These are phyloP conservation scores for Carollia perspicillata DNA, from an alignment of 2,113 vertebrate genomes.

Conservation along the genomic window DNA sequence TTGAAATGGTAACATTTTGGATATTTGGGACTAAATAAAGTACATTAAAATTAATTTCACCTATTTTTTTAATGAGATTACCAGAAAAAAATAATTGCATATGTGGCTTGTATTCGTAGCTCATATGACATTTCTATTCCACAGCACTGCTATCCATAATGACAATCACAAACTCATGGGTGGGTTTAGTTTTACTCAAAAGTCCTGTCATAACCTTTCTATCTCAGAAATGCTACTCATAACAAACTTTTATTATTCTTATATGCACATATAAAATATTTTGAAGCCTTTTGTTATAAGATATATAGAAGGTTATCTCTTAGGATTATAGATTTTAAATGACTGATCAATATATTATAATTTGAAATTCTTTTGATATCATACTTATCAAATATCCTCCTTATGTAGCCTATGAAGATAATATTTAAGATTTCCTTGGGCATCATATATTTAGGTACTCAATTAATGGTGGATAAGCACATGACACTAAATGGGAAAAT, in stretches of 20 bases:
- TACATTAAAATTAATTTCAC: neutral
- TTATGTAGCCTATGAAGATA: neutral
- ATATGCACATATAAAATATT: neutral
- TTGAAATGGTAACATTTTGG: slow-evolving; percentile 10
- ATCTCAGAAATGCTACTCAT: neutral
- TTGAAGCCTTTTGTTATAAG: neutral
- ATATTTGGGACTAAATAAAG: neutral
- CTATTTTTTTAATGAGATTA: neutral
- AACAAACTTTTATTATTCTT: neutral
- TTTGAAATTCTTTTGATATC: neutral
- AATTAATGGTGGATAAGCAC: neutral
- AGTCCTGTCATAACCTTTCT: neutral
- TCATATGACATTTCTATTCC: neutral
- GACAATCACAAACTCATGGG: neutral
- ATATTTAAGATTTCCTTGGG: slow-evolving; percentile 11
- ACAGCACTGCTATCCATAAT: neutral
- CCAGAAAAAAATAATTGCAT: neutral
- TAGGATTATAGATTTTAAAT: neutral
- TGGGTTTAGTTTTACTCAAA: neutral
- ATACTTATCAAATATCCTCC: neutral
- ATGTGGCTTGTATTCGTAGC: neutral
- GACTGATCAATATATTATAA: neutral
- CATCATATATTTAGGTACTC: neutral
- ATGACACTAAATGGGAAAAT: slow-evolving; percentile 15
- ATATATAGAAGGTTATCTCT: neutral